phyloP scores from a whole-genome alignment of 2,888 invertebrate genomes.

The Tenthredo mesomela region DNA sequence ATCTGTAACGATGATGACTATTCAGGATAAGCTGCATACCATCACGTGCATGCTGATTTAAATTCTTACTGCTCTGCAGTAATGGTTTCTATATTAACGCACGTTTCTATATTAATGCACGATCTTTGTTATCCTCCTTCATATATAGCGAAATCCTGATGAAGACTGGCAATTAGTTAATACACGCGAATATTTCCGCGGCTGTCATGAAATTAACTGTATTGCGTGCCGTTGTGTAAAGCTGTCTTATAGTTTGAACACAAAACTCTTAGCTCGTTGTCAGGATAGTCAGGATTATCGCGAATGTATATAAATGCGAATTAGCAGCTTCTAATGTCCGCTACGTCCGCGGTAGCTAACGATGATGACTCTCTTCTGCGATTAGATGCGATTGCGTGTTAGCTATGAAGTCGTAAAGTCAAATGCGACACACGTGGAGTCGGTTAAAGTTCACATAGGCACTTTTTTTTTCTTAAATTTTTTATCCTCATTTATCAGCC shows the following conservation, averaged over 20 bases:
- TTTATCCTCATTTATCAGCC: background rate
- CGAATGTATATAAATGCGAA: background rate
- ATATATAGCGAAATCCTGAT: background rate
- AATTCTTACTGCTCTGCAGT: background rate
- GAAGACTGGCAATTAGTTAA: background rate
- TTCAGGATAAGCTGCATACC: conserved; percentile 7
- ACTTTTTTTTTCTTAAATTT: background rate
- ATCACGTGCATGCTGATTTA: background rate
- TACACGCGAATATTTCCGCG: background rate
- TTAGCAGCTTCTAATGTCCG: conserved; percentile 15
- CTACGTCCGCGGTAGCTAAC: background rate
- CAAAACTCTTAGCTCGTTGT: background rate
- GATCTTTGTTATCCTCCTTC: background rate
- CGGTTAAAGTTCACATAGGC: background rate
- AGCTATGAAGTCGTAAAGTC: conserved; percentile 5
- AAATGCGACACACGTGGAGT: conserved; percentile 11
- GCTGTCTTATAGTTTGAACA: background rate
- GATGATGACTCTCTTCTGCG: conserved; percentile 38
- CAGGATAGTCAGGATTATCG: background rate
- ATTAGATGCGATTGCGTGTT: conserved; percentile 8
- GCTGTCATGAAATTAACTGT: background rate
- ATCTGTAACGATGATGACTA: background rate
- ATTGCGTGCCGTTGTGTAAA: background rate
- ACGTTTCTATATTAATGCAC: background rate
- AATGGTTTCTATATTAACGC: background rate